A percentile compares a stretch with the other conserved stretches of the same genome.
Evolutionary conservation across 1,140 invertebrate species (phyloP).

Genomic region (Aphidius ervi): DNA sequence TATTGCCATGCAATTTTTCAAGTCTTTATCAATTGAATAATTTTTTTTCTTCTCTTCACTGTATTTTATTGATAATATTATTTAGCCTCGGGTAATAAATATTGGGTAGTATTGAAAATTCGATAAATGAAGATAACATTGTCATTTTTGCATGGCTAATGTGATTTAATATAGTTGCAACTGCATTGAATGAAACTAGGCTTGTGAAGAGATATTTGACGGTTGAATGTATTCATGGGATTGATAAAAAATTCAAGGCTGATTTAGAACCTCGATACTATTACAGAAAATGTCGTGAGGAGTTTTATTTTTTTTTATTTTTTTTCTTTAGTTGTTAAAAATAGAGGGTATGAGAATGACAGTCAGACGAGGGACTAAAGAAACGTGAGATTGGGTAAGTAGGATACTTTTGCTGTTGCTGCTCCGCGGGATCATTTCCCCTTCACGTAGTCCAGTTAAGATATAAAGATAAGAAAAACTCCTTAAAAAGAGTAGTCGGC

Average conservation of each 20-base stretch:
- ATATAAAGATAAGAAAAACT: slow-evolving; percentile 42
- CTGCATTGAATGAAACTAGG: neutral
- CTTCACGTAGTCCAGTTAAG: slow-evolving; percentile 26
- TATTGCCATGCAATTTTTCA: too few relatives aligned
- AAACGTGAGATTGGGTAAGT: neutral
- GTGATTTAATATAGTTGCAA: slow-evolving; percentile 2
- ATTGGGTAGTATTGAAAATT: slow-evolving; percentile 17
- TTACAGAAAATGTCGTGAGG: neutral
- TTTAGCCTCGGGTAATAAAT: slow-evolving; percentile 15
- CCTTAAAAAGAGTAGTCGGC: slow-evolving; percentile 43
- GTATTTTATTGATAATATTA: too few relatives aligned
- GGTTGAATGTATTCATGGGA: slow-evolving; percentile 4
- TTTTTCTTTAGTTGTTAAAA: too few relatives aligned
- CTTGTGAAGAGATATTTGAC: slow-evolving; percentile 2
- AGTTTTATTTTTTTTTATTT: too few relatives aligned
- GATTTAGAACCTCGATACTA: slow-evolving; percentile 26
- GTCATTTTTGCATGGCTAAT: slow-evolving; percentile 21
- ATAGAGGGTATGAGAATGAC: neutral
- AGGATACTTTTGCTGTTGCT: slow-evolving; percentile 19
- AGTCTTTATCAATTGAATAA: too few relatives aligned
- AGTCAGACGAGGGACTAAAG: neutral
- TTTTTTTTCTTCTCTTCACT: too few relatives aligned
- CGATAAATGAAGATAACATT: slow-evolving; percentile 22
- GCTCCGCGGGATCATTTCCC: slow-evolving; percentile 30
- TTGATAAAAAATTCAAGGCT: slow-evolving; percentile 16